Conservation (phyloP, 2,797 vertebrate genomes). For the Martes flavigula region DNA sequence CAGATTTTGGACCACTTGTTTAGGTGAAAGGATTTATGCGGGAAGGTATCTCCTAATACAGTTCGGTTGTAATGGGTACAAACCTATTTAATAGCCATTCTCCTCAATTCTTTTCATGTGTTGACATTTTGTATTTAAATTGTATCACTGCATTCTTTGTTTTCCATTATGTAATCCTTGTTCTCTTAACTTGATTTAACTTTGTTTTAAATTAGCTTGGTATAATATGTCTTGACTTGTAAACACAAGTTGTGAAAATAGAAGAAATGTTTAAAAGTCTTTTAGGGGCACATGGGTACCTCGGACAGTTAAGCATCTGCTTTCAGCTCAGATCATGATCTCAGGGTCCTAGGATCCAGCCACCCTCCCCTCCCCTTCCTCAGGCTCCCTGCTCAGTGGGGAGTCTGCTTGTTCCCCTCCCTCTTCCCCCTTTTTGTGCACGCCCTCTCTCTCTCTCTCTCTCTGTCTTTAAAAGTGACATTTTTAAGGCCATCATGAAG, state of each 20-base stretch:
- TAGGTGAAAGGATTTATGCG: background rate
- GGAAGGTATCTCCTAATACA: background rate
- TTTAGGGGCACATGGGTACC: background rate
- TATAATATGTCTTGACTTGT: background rate
- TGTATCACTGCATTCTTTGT: background rate
- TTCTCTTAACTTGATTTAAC: background rate
- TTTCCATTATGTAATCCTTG: background rate
- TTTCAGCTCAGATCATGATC: background rate
- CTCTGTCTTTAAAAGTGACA: background rate
- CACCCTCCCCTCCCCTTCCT: no score
- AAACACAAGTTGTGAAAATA: conserved; percentile 17
- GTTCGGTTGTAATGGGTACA: background rate
- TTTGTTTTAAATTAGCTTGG: background rate
- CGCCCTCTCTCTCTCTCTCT: no score
- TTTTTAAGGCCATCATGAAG: background rate
- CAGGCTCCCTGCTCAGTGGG: no score
- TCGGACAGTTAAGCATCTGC: background rate
- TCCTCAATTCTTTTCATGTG: background rate
- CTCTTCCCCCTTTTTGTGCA: no score
- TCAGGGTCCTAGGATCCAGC: background rate
- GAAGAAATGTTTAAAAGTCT: background rate
- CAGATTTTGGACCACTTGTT: background rate
- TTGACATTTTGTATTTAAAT: background rate
- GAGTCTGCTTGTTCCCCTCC: no score
- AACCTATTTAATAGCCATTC: background rate